Percentiles rank a stretch among this genome's conserved stretches.
These are phyloP conservation scores for Okapia johnstoni DNA, from an alignment of 2,113 vertebrate genomes.

Conservation along the genomic window DNA sequence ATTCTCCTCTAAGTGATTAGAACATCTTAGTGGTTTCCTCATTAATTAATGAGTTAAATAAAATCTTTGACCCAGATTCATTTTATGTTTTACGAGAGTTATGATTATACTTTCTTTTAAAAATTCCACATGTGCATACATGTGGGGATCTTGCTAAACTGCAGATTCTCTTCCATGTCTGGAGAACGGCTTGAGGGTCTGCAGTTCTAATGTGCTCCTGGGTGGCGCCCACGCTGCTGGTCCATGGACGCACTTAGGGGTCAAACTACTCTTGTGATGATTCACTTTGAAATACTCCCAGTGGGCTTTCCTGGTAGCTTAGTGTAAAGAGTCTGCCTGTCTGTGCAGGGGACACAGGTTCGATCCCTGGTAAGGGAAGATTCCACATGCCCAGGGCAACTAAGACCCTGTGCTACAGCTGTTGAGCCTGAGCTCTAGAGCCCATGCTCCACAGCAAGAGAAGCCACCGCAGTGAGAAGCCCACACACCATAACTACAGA, in stretches of 20 bases:
- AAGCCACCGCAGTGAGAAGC: not conserved
- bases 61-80: not conserved
- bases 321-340: not conserved
- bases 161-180: not conserved
- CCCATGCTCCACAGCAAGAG: not conserved
- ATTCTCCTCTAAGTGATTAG: not conserved
- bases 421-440: not conserved
- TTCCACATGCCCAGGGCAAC: not conserved
- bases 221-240: fast-evolving
- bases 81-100: not conserved
- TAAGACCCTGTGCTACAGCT: not conserved
- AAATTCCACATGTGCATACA: not conserved
- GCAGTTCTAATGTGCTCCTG: not conserved
- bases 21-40: not conserved
- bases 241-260: not conserved
- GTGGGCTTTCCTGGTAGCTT: not conserved
- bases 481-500: not conserved
- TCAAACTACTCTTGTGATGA: not conserved
- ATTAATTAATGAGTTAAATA: not conserved
- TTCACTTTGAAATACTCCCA: not conserved
- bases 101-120: not conserved
- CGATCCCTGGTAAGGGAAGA: not conserved
- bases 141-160: not conserved
- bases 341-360: not conserved
- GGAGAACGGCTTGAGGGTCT: not conserved